Conservation (phyloP, 2,888 invertebrate species). For the Balanococcus diminutus region DNA sequence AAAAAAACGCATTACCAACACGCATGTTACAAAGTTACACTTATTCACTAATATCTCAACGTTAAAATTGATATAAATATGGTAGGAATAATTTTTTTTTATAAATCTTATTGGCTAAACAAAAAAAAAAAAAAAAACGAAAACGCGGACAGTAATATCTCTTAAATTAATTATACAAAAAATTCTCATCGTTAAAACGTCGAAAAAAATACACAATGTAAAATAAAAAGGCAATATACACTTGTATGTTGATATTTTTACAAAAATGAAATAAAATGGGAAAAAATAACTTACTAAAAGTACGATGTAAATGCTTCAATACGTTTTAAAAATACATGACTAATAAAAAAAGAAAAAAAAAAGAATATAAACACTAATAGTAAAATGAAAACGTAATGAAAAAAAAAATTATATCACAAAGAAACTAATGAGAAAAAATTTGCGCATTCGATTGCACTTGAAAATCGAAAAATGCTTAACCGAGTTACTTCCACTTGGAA, state of each 20-base stretch:
- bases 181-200: background rate
- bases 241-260: background rate
- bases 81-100: conserved; percentile 15
- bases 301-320: conserved; percentile 17
- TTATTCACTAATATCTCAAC: conserved; percentile 10
- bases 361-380: background rate
- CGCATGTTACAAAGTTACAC: conserved; percentile 19
- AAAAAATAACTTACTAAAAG: conserved; percentile 2
- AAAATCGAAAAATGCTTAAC: background rate
- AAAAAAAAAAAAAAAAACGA: background rate
- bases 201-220: background rate
- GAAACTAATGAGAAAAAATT: conserved; percentile 28
- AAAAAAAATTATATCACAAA: conserved; percentile 33
- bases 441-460: background rate
- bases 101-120: conserved; percentile 18
- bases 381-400: conserved; percentile 29
- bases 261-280: background rate
- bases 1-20: conserved; percentile 5
- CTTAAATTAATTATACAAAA: background rate
- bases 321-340: conserved; percentile 39
- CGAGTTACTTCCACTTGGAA: background rate
- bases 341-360: background rate
- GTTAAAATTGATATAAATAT: conserved; percentile 33
- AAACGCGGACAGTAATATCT: conserved; percentile 30
- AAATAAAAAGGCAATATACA: conserved; percentile 24